Conservation (phyloP, 2,113 vertebrate species). For the Ptyas mucosa region DNA sequence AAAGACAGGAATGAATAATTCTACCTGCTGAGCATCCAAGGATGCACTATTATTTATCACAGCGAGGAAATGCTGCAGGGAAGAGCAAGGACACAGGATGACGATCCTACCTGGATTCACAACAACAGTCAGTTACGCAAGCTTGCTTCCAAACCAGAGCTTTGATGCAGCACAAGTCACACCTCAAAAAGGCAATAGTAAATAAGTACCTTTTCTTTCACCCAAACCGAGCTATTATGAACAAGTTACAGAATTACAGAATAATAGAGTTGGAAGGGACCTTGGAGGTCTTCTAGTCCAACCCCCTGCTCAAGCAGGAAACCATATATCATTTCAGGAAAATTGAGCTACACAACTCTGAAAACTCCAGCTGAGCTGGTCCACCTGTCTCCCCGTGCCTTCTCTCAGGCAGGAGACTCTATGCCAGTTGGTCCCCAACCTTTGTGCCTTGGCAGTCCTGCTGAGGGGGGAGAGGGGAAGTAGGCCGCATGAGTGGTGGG, state of each 20-base stretch:
- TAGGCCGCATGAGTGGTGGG: no score
- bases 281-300: background rate
- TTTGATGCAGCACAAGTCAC: background rate
- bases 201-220: no score
- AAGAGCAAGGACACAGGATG: background rate
- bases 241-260: background rate
- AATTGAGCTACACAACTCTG: background rate
- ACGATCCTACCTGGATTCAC: no score
- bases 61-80: background rate
- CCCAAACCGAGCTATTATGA: no score
- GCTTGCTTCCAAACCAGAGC: no score
- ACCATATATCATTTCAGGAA: no score
- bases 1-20: background rate
- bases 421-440: no score
- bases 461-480: no score
- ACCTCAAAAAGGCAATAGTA: background rate
- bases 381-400: fast-evolving
- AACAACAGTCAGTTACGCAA: background rate
- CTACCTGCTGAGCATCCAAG: background rate
- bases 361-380: background rate
- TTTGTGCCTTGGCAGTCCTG: no score
- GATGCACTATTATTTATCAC: background rate
- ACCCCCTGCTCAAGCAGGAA: background rate
- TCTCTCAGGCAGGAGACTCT: no score
- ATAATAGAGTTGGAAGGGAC: background rate